Evolutionary conservation across 37 sponge, comb jelly and placozoan genomes (phyloP).

Genomic region (Haliclona indistincta): DNA sequence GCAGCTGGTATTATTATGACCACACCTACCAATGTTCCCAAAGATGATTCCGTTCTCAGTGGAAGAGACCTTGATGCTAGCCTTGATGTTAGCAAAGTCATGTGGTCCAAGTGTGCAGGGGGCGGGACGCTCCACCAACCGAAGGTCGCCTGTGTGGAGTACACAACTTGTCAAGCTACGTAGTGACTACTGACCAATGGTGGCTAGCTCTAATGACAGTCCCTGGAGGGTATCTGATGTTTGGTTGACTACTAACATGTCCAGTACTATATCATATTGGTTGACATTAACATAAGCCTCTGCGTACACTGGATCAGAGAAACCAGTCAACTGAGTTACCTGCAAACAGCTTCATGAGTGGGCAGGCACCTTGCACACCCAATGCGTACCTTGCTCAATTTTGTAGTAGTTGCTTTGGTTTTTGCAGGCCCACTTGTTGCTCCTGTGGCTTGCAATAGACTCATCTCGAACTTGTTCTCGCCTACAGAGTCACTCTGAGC

Average conservation of each 20-base stretch:
- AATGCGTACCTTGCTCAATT: slow-evolving; percentile 85
- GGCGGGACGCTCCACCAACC: slow-evolving; percentile 93
- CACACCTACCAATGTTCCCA: slow-evolving; percentile 91
- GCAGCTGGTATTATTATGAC: background rate
- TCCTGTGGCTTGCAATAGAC: slow-evolving; percentile 87
- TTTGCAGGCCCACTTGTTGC: slow-evolving; percentile 16
- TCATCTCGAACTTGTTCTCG: slow-evolving; percentile 86
- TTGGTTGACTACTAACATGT: slow-evolving; percentile 98
- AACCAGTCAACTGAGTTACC: slow-evolving; percentile 99
- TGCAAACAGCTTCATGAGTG: slow-evolving; percentile 12
- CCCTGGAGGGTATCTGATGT: slow-evolving; percentile 97
- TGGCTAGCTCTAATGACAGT: slow-evolving; percentile 94
- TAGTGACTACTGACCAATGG: slow-evolving; percentile 75
- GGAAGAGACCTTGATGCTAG: slow-evolving; percentile 93
- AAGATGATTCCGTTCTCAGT: slow-evolving; percentile 99
- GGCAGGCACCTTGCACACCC: background rate
- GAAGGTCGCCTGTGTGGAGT: slow-evolving; percentile 94
- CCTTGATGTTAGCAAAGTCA: slow-evolving; percentile 98
- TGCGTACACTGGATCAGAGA: slow-evolving; percentile 98
- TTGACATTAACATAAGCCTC: slow-evolving; percentile 99
- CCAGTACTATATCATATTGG: slow-evolving; percentile 99
- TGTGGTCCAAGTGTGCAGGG: slow-evolving; percentile 90
- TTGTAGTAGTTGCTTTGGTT: slow-evolving; percentile 36
- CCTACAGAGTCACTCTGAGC: slow-evolving; percentile 52
- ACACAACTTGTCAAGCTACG: too few species aligned